Base-by-base conservation (phyloP, 1,140 invertebrate species). In the Drosophila seguyi region DNA sequence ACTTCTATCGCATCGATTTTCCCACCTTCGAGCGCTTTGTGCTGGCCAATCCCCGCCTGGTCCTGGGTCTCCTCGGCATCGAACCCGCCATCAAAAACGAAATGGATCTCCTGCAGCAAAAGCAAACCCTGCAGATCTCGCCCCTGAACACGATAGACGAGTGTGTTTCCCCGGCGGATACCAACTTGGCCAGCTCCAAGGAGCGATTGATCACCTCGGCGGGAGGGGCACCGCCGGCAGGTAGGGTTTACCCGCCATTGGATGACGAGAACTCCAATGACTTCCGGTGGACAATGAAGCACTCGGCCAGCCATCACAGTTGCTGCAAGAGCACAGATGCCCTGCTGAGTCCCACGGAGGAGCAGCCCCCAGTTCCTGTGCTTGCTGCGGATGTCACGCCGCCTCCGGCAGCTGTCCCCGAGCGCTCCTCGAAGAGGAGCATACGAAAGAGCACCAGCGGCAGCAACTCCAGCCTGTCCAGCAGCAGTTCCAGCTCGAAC, bases 301-400 rank as follows among this genome's bases (percentile, higher is more conserved):
- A 91, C 65, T 91, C 90, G 13, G 79, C 52, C 13, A 91, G 90
- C 8, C 87, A 92, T 42, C 87, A 82, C 25, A 91, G 81, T 20
- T 91, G 83, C n/a, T 92, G 90, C 67, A 82, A 88, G 31, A 93
- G 92, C 45, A 93, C 91, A 0, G 92, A 93, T 45, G 81, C 91
- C 4, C 41, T 93, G 31, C 31, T 93, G 6, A 65, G 75, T 45
- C 56, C 68, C 20, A 36, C 52, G 4, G 85, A 90, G 25, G 90
- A 91, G 39, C 79, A 59, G 14, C 52, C 31, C 4, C 18, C 50
- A 47, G 39, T 20, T 50, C 20, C 56, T 10, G 47, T 22, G 13
- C 13, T 31, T 6, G 13, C 62, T 6, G n/a, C 27, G 22, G 66
- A 69, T 6, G 29, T 27, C 1, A 10, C 36, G n/a, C 22, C 67